These are phyloP conservation scores for Callimorpha dominula DNA, from an alignment of 2,888 invertebrate species.

Conservation along the genomic window DNA sequence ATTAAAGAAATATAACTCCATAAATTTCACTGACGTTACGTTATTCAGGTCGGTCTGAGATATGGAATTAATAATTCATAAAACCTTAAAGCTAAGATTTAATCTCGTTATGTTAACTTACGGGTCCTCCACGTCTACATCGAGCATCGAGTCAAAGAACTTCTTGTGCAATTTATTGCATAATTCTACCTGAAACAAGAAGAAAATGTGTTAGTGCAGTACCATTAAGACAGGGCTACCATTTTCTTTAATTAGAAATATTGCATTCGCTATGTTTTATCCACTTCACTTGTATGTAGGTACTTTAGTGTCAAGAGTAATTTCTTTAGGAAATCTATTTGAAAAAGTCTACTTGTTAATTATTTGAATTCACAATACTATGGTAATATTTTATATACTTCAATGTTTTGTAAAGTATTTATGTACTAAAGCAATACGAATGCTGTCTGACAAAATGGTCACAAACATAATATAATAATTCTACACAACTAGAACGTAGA, in stretches of 20 bases:
- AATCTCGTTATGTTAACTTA: conserved; percentile 77
- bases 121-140: conserved; percentile 74
- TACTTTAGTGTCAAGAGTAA: conserved; percentile 8
- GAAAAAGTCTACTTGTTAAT: neutral
- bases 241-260: conserved; percentile 45
- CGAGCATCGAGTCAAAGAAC: conserved; percentile 73
- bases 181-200: conserved; percentile 87
- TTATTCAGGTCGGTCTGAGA: conserved; percentile 45
- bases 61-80: conserved; percentile 52
- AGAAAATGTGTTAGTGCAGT: conserved; percentile 83
- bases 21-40: conserved; percentile 44
- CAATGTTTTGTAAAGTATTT: neutral
- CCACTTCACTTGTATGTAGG: conserved; percentile 6
- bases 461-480: conserved; percentile 37
- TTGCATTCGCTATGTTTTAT: conserved; percentile 29
- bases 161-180: conserved; percentile 84
- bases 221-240: conserved; percentile 49
- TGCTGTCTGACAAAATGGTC: conserved; percentile 29
- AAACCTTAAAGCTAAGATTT: conserved; percentile 58
- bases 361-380: neutral
- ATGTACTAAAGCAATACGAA: conserved; percentile 22
- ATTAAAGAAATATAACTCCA: conserved; percentile 37
- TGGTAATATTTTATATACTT: neutral
- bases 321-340: conserved; percentile 10
- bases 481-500: conserved; percentile 34